Evolutionary conservation across 2,797 vertebrate genomes (phyloP), one percentile per base, ranked within the genome.

Genomic region (Gouania willdenowi): DNA sequence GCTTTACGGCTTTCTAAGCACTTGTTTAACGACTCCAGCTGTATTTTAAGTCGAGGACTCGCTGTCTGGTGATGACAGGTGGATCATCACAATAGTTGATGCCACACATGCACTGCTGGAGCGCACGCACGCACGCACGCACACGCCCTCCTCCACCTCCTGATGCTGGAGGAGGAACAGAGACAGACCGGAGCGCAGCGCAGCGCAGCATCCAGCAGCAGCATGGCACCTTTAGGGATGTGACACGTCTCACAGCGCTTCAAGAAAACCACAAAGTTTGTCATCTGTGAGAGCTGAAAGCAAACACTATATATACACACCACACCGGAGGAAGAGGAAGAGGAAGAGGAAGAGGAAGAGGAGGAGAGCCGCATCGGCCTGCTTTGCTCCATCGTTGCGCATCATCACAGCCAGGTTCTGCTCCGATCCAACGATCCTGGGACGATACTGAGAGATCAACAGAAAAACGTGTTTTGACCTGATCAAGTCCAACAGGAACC

Each of bases 101-200:
- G 71, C 43, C 68, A 70, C 79, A 73, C 76, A 77, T 26, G 71
- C 58, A 71, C 73, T 42, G 67, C 63, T 52, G 72, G 72, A 71
- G 70, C 56, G 67, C 67, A 73, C 71, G 27, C 47, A 56, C 43
- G 34, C 26, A 19, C 5, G 20, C 29, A n/a, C 49, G 64, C 66
- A 22, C 74, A n/a, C 79, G 68, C 71, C 76, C 75, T 74, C 68
- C 67, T n/a, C 41, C 26, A n/a, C 30, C 56, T 41, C 52, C 63
- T 32, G 63, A 71, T 39, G 58, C 71, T 60, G 50, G 67, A 41
- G 39, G 13, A 18, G 42, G 18, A 19, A 18, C 5, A 20, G 19
- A 4, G 3, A 4, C n/a, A 29, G 48, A 32, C 22, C 25, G 38
- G 32, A 67, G 2, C 43, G 17, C 40, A 60, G 56, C 54, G 48